Evolutionary conservation across 30 jellyfish, hydroid and myxozoan species (phyloP).

Genomic region (Hydra vulgaris): DNA sequence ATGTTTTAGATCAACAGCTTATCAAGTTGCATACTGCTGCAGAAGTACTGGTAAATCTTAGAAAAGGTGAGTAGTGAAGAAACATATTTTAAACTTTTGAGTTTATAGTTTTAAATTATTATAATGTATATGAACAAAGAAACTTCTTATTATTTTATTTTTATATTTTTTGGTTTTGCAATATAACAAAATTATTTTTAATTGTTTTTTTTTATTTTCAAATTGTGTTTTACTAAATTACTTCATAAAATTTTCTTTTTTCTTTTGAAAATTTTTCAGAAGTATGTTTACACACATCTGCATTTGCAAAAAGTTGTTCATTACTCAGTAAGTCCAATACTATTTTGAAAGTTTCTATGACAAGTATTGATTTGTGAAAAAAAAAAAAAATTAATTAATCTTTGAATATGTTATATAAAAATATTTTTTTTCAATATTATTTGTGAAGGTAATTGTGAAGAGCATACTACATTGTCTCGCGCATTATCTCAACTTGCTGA

Average conservation of each 20-base stretch:
- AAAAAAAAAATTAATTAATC: background rate
- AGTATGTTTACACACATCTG: constrained; percentile 52
- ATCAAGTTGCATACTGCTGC: constrained; percentile 64
- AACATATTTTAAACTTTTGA: background rate
- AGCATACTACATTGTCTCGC: constrained; percentile 73
- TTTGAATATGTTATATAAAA: background rate
- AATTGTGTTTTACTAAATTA: no score
- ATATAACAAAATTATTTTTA: no score
- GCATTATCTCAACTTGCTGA: constrained; percentile 90
- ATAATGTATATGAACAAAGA: background rate
- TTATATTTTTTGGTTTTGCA: no score
- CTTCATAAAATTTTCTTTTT: no score
- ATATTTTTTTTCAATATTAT: background rate
- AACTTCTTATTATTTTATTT: no score
- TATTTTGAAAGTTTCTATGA: background rate
- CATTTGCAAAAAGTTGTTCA: constrained; percentile 73
- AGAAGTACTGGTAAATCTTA: constrained; percentile 45
- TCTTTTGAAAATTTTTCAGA: constrained; percentile 40
- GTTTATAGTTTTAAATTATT: background rate
- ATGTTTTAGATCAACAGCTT: constrained; percentile 63
- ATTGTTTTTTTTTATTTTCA: no score
- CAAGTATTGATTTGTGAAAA: background rate
- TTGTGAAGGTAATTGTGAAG: constrained; percentile 69
- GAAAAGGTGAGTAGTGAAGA: constrained; percentile 34
- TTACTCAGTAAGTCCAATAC: constrained; percentile 54